These are phyloP conservation scores for Cephus runcator DNA, from an alignment of 2,888 invertebrate genomes.

Conservation along the genomic window DNA sequence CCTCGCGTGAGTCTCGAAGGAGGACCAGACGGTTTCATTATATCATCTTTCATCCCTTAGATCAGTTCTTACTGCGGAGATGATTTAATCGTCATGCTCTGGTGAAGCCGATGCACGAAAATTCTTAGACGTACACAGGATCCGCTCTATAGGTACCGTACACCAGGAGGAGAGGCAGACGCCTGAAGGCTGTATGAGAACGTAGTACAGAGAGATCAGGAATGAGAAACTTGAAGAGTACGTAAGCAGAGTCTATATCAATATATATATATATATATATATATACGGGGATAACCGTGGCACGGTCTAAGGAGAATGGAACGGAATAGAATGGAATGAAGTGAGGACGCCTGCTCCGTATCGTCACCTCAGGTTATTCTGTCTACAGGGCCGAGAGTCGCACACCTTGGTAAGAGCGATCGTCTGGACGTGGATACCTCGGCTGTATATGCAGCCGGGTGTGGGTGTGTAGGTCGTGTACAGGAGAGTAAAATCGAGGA, in stretches of 20 bases:
- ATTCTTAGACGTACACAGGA: background rate
- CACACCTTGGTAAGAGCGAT: background rate
- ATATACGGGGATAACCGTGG: background rate
- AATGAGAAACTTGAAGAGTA: background rate
- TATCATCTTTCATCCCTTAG: background rate
- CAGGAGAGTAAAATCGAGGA: constrained; percentile 43
- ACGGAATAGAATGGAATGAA: background rate
- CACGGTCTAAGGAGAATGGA: background rate
- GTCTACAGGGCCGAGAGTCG: background rate
- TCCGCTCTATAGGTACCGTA: background rate
- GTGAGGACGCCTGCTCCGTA: background rate
- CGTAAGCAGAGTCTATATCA: background rate
- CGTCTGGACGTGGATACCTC: background rate
- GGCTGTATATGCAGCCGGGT: constrained; percentile 21
- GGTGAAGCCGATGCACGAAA: background rate
- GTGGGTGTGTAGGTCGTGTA: constrained; percentile 41
- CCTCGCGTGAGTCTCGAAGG: background rate
- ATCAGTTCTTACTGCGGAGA: background rate
- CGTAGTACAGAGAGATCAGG: background rate
- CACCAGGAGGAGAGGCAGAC: background rate
- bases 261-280: background rate
- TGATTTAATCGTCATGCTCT: background rate
- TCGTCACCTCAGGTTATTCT: background rate
- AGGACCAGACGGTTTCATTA: background rate
- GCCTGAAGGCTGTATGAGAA: background rate